Evolutionary conservation across 2,888 invertebrate species (phyloP).

Genomic region (Pyrochroa serraticornis): DNA sequence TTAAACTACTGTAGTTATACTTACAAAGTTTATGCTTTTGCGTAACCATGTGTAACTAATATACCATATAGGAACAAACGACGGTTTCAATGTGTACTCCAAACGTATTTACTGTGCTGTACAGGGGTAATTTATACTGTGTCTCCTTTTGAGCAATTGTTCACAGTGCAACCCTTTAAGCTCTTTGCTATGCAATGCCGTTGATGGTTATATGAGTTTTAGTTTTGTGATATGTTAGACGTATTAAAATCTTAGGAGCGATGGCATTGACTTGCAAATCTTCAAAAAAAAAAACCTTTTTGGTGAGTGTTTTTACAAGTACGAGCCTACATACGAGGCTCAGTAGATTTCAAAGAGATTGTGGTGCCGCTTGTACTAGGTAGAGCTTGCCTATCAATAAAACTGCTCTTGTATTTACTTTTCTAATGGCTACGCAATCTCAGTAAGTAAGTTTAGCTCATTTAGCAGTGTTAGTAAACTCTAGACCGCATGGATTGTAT

Average conservation of each 20-base stretch:
- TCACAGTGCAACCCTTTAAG: slow-evolving; percentile 11
- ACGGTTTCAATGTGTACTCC: slow-evolving; percentile 5
- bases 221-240: slow-evolving; percentile 22
- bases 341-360: slow-evolving; percentile 9
- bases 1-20: slow-evolving; percentile 9
- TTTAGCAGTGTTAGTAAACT: slow-evolving; percentile 44
- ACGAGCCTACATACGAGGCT: not conserved
- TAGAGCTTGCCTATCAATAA: slow-evolving; percentile 17
- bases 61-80: slow-evolving; percentile 6
- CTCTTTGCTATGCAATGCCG: slow-evolving; percentile 25
- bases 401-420: slow-evolving; percentile 6
- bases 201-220: slow-evolving; percentile 12
- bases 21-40: slow-evolving; percentile 25
- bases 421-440: slow-evolving; percentile 17
- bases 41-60: slow-evolving; percentile 11
- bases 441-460: slow-evolving; percentile 39
- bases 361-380: slow-evolving; percentile 9
- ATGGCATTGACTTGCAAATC: slow-evolving; percentile 20
- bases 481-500: slow-evolving; percentile 37
- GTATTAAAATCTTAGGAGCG: slow-evolving; percentile 5
- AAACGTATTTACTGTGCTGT: slow-evolving; percentile 20
- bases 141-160: slow-evolving; percentile 4
- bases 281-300: slow-evolving; percentile 13
- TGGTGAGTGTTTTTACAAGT: slow-evolving; percentile 3
- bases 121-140: slow-evolving; percentile 22